Base-by-base conservation (phyloP, 2,888 invertebrate species). In the Polietes domitor region DNA sequence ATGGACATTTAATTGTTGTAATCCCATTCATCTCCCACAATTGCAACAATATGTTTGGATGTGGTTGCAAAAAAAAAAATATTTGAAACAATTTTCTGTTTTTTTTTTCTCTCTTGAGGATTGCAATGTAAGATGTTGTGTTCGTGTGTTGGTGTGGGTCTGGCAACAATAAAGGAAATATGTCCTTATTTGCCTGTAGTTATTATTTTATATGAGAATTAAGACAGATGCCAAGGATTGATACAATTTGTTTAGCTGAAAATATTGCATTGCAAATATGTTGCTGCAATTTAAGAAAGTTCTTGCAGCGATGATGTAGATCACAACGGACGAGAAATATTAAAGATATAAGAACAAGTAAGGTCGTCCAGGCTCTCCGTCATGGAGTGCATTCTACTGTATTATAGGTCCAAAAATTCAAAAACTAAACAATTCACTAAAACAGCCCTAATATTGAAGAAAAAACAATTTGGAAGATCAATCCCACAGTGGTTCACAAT, bases 131-230 rank as follows among this genome's bases (percentile, higher is more conserved):
- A n/a, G 12, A 6, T 61, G 2, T 61, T 61, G 28, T 61, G 61
- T 37, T n/a, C 4, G 10, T 24, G 21, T 55, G 12, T 7, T n/a
- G n/a, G 19, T 55, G 19, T 55, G 21, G 19, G 32, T 1, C 3
- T 50, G 50, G 12, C 24, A 68, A 37, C n/a, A 68, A 43, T 24
- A 58, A 58, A 58, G 24, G 24, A 28, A 68, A 68, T 43, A 15
- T 68, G 43, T 68, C 68, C 68, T 68, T 26, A 58, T 24, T 58
- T 26, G 58, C 58, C 58, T 58, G 41, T 21, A 68, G 68, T 68
- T 68, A 68, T 68, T 68, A 68, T 68, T 68, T 68, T 68, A 68
- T 68, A 43, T 68, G 68, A 24, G 68, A 68, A 68, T 43, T 12
- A 24, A 24, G 24, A 12, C 68, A 68, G 68, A 43, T 68, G 68